Conservation (phyloP, 2,113 vertebrate species). For the Taxidea taxus region DNA sequence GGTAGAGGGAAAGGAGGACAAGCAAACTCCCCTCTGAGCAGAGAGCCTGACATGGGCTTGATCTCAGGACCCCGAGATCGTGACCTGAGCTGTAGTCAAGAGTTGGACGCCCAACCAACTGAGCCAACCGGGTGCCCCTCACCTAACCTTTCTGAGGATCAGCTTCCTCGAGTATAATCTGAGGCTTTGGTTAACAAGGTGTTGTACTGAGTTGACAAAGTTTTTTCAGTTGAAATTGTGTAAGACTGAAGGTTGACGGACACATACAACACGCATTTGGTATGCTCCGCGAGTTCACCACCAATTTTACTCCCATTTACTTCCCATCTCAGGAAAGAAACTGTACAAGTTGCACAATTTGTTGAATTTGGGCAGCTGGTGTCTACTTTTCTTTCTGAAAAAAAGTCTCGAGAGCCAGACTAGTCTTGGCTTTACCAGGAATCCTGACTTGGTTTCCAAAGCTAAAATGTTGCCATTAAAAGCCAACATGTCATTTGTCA, state of each 20-base stretch:
- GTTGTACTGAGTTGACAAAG: background rate
- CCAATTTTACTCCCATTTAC: background rate
- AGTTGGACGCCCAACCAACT: background rate
- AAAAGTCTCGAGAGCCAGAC: background rate
- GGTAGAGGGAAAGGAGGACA: background rate
- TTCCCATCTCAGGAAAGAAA: background rate
- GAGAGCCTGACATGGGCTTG: background rate
- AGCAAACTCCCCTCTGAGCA: background rate
- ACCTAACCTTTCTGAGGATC: background rate
- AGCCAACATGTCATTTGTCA: background rate
- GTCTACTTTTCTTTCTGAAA: conserved; percentile 32
- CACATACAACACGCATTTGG: background rate
- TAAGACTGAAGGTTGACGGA: background rate
- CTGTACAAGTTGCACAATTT: background rate
- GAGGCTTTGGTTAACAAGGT: background rate
- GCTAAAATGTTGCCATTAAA: background rate
- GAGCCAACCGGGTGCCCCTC: background rate
- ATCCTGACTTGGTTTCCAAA: background rate
- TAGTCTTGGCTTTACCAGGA: background rate
- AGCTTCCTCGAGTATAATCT: background rate
- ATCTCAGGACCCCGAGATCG: background rate
- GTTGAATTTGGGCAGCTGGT: background rate
- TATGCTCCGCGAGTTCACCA: background rate
- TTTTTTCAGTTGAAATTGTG: background rate
- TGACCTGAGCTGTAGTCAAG: background rate